Evolutionary conservation across 2,113 vertebrate species (phyloP).

Genomic region (Pseudorasbora parva): DNA sequence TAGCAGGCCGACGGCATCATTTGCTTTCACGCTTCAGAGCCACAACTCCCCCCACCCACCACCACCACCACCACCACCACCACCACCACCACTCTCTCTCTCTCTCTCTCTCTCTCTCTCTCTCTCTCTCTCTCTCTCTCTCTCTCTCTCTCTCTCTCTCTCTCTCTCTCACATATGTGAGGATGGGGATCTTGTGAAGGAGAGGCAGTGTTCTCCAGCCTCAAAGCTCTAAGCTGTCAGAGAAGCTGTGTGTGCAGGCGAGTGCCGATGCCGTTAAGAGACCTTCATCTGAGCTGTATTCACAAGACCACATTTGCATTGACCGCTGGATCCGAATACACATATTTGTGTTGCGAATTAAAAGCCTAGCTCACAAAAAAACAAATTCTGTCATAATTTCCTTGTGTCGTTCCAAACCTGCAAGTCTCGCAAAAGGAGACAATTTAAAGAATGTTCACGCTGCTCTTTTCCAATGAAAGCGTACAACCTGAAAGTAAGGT

Average conservation of each 20-base stretch:
- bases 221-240: slow-evolving; percentile 56
- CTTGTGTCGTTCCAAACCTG: not conserved
- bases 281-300: slow-evolving; percentile 22
- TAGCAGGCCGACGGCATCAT: slow-evolving; percentile 48
- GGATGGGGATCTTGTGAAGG: slow-evolving; percentile 18
- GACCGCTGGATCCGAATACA: not conserved
- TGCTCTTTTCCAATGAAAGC: not conserved
- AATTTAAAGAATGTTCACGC: not conserved
- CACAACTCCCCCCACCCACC: slow-evolving; percentile 29
- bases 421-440: not conserved
- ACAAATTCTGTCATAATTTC: not conserved
- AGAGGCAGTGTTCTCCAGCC: slow-evolving; percentile 40
- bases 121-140: not conserved
- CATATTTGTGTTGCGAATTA: not conserved
- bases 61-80: slow-evolving; percentile 8
- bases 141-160: not conserved
- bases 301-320: slow-evolving; percentile 18
- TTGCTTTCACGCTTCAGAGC: slow-evolving; percentile 60
- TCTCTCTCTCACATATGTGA: slow-evolving; percentile 15
- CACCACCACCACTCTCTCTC: too few relatives aligned
- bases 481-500: not conserved
- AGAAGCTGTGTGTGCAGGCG: slow-evolving; percentile 33
- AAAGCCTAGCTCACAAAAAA: not conserved
- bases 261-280: slow-evolving; percentile 23
- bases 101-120: not conserved